Base-by-base conservation (phyloP, 2,113 vertebrate species). In the Pelecanus crispus region DNA sequence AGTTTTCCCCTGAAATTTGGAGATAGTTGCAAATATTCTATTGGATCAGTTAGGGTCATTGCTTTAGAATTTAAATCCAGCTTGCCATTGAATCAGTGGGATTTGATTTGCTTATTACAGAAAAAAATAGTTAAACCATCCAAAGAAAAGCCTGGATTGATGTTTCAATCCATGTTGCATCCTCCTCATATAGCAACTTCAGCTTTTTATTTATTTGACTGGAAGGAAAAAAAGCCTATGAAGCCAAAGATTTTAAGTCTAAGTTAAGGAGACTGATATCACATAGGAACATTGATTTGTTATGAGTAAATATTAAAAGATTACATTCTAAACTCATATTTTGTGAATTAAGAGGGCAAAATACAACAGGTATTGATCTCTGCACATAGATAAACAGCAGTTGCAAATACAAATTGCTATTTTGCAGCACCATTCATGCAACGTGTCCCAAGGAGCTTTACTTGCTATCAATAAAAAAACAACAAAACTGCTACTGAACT, bases 401-500 rank as follows among this genome's bases (percentile, higher is more conserved):
- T 17, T 91, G 67, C 72, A 93, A 91, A 87, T 79, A 88, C 16
- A 86, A 84, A 84, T 75, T 79, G 49, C 56, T 96, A n/a, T 94
- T 83, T 89, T 78, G 71, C 55, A 72, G 2, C 52, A 67, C 65
- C 58, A 82, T 92, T 53, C 13, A 68, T 82, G 53, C 61, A 77
- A 77, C 0, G 1, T 42, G 32, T 90, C 84, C 82, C 86, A 65
- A 65, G 53, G 31, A 81, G 44, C 36, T 85, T 90, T 86, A 74
- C 31, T 90, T 77, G 59, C 22, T 93, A 68, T 87, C 85, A 90
- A 80, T 88, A 95, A 67, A 84, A 94, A 66, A n/a, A 1, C 17
- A 88, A 70, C 58, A 95, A 95, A 96, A 90, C 72, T 90, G 67
- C 68, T 92, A 90, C 81, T 92, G 82, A 90, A 52, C 75, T 56